These are phyloP conservation scores for Myiagra hebetior DNA, from an alignment of 2,113 vertebrate species.

Conservation along the genomic window DNA sequence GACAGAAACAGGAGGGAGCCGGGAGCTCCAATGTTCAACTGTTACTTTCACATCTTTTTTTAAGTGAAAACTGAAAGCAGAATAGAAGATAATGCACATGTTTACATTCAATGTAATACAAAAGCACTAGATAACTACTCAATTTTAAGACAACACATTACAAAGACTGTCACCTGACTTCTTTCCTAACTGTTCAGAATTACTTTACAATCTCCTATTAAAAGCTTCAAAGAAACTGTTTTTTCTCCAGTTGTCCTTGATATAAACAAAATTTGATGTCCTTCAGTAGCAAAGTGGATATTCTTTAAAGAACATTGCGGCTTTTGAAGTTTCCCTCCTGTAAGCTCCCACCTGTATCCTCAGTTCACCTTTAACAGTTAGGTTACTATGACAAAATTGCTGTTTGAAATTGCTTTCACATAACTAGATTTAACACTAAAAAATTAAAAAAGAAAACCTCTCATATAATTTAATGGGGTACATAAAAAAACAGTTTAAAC, in stretches of 20 bases:
- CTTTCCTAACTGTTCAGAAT: neutral
- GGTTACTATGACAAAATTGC: neutral
- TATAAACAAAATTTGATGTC: neutral
- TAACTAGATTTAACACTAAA: neutral
- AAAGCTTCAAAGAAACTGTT: neutral
- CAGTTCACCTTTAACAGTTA: neutral
- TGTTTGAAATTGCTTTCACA: neutral
- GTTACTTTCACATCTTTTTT: neutral
- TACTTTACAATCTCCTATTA: neutral
- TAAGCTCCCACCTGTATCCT: neutral
- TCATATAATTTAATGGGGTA: neutral
- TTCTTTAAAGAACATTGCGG: neutral
- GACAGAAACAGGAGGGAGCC: neutral
- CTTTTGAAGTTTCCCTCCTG: neutral
- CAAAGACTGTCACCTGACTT: neutral
- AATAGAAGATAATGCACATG: neutral
- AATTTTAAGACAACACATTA: neutral
- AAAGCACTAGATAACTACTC: neutral
- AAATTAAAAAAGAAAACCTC: neutral
- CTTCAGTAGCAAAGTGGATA: neutral
- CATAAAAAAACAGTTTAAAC: neutral
- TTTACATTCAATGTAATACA: neutral
- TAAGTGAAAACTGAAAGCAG: neutral
- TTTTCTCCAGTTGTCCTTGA: neutral
- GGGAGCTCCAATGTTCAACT: neutral